These are phyloP conservation scores for Drosophila nigromelanica DNA, from an alignment of 1,140 invertebrate species.

Conservation along the genomic window DNA sequence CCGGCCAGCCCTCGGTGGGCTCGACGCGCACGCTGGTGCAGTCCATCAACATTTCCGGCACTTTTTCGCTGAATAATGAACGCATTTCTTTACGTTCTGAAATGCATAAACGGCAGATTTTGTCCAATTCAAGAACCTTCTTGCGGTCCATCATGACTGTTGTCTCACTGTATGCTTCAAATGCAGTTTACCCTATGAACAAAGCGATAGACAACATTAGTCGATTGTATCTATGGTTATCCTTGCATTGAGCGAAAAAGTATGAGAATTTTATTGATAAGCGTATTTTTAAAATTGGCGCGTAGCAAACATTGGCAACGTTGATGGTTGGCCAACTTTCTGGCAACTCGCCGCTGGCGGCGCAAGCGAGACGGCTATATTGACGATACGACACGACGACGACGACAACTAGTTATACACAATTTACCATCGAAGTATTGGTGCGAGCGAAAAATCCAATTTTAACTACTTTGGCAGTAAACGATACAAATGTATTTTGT, in stretches of 20 bases:
- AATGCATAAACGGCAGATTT: conserved; percentile 87
- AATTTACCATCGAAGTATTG: conserved; percentile 67
- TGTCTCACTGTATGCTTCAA: neutral
- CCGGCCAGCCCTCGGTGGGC: conserved; percentile 85
- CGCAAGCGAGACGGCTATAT: conserved; percentile 56
- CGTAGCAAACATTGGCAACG: conserved; percentile 25
- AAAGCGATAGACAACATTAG: conserved; percentile 8
- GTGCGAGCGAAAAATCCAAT: conserved; percentile 75
- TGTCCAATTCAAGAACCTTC: conserved; percentile 84
- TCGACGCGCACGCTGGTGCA: conserved; percentile 86
- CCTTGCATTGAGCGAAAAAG: conserved; percentile 5
- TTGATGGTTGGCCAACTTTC: conserved; percentile 9
- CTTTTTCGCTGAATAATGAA: conserved; percentile 86
- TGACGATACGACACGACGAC: conserved; percentile 33
- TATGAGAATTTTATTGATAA: conserved; percentile 44
- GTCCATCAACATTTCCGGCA: conserved; percentile 87
- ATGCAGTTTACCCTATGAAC: conserved; percentile 14
- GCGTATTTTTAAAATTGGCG: conserved; percentile 10
- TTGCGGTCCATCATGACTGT: conserved; percentile 72
- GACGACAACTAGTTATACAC: conserved; percentile 69
- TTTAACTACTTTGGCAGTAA: conserved; percentile 59
- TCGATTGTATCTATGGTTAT: neutral
- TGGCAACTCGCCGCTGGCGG: conserved; percentile 43
- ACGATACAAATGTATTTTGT: conserved; percentile 58
- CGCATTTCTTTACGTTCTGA: conserved; percentile 87